Evolutionary conservation across 2,797 vertebrate genomes (phyloP).

Genomic region (Antrozous pallidus): DNA sequence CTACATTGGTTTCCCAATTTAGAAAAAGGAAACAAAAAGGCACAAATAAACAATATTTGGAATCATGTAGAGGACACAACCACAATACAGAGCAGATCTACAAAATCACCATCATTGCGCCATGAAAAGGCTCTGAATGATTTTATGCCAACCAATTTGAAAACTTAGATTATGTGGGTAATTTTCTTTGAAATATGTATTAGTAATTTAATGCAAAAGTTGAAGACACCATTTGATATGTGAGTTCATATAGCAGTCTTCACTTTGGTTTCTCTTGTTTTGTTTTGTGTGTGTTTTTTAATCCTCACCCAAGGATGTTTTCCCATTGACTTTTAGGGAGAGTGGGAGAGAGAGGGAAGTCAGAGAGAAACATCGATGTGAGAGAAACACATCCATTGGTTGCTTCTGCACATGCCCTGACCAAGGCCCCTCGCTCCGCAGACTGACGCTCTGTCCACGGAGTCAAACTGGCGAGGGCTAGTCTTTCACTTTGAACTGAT

Average conservation of each 20-base stretch:
- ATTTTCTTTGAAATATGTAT: background rate
- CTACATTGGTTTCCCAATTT: background rate
- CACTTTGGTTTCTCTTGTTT: background rate
- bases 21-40: background rate
- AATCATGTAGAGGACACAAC: background rate
- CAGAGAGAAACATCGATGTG: too few relatives aligned
- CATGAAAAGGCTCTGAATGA: background rate
- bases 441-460: too few relatives aligned
- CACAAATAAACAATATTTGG: background rate
- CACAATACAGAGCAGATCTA: background rate
- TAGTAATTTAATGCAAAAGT: background rate
- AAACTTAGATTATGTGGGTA: background rate
- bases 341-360: too few relatives aligned
- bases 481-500: slow-evolving; percentile 7
- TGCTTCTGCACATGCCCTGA: too few relatives aligned
- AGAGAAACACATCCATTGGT: too few relatives aligned
- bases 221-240: background rate
- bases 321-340: too few relatives aligned
- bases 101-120: background rate
- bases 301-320: too few relatives aligned
- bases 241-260: background rate
- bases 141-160: background rate
- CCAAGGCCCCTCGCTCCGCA: too few relatives aligned
- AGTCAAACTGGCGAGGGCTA: too few relatives aligned
- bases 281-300: too few relatives aligned